These are phyloP conservation scores for Herpetotheres cachinnans DNA, from an alignment of 2,113 vertebrate species.

Conservation along the genomic window DNA sequence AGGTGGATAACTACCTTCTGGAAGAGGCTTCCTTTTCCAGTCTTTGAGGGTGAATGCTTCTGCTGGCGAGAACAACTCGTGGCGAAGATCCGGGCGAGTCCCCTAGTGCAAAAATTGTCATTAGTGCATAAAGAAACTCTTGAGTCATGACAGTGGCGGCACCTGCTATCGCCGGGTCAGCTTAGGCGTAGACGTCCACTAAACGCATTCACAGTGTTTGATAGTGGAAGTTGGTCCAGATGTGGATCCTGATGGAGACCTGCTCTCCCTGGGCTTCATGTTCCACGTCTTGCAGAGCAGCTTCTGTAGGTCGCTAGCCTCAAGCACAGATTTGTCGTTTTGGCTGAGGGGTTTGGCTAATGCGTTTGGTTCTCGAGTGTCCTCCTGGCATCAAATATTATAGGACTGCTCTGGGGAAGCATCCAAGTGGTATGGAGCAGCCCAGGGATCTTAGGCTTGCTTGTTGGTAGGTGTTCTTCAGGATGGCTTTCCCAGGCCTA, in stretches of 20 bases:
- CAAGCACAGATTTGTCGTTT: not conserved
- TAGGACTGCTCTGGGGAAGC: not conserved
- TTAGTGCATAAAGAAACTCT: not conserved
- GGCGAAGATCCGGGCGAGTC: not conserved
- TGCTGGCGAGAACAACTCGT: not conserved
- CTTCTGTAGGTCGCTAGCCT: not conserved
- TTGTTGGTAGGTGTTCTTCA: not conserved
- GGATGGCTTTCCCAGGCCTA: not conserved
- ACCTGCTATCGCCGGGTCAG: not conserved
- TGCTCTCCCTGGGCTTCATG: not conserved
- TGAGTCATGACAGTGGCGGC: not conserved
- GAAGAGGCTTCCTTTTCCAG: not conserved
- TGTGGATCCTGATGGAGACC: not conserved
- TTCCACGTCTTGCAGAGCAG: not conserved
- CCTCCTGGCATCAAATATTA: not conserved
- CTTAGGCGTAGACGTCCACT: not conserved
- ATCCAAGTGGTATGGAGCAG: not conserved
- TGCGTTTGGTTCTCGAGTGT: rapidly evolving
- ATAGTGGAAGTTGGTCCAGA: too few species aligned
- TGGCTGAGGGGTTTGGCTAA: not conserved
- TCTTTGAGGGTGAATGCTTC: not conserved
- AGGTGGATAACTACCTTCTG: not conserved
- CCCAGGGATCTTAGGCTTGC: not conserved
- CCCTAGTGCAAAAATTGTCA: not conserved
- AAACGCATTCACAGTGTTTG: too few species aligned